Evolutionary conservation across 2,888 invertebrate genomes (phyloP).

Genomic region (Thecophora atra): DNA sequence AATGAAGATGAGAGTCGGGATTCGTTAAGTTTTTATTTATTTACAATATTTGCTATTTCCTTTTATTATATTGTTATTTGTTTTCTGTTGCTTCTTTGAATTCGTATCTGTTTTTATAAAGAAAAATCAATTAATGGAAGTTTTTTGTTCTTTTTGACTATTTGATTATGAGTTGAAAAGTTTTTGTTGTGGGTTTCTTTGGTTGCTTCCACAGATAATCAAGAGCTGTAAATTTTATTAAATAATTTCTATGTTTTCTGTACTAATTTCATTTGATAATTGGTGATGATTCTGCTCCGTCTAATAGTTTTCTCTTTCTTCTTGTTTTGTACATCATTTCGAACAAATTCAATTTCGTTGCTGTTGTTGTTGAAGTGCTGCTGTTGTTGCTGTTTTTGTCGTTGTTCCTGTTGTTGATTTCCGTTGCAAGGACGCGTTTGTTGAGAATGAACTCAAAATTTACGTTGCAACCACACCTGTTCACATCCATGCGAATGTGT

Average conservation of each 20-base stretch:
- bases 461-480: conserved; percentile 39
- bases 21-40: conserved; percentile 12
- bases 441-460: conserved; percentile 38
- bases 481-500: conserved; percentile 16
- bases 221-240: too few relatives aligned
- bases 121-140: neutral
- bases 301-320: neutral
- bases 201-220: neutral
- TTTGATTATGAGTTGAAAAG: neutral
- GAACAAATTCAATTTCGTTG: neutral
- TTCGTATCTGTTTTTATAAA: neutral
- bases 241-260: too few relatives aligned
- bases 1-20: neutral
- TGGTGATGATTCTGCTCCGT: neutral
- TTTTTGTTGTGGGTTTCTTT: neutral
- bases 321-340: conserved; percentile 14
- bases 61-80: conserved; percentile 40
- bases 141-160: neutral
- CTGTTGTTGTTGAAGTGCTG: neutral
- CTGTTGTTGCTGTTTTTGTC: neutral
- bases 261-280: too few relatives aligned
- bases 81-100: neutral
- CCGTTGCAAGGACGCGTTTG: conserved; percentile 43
- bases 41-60: too few relatives aligned
- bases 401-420: conserved; percentile 42